A percentile compares a stretch with the other conserved stretches of the same genome.
Conservation (phyloP, 2,888 invertebrate species). For the Anodontia alba region DNA sequence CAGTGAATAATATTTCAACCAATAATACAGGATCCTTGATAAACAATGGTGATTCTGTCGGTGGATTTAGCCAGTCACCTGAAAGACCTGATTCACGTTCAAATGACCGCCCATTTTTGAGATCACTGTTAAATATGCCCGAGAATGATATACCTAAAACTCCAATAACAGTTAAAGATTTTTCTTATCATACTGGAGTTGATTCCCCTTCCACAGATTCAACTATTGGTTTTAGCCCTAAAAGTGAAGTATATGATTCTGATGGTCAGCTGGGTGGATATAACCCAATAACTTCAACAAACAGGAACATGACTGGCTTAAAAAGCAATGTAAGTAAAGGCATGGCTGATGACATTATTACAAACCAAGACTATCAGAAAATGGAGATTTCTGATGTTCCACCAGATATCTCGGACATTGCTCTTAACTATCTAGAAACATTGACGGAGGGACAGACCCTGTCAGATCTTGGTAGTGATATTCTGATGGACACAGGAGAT, state of each 20-base stretch:
- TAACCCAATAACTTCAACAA: background rate
- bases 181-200: background rate
- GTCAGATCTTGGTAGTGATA: slow-evolving; percentile 40
- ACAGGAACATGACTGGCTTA: background rate
- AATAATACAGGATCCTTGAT: background rate
- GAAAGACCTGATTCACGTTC: slow-evolving; percentile 8
- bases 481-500: slow-evolving; percentile 51
- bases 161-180: background rate
- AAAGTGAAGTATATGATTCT: background rate
- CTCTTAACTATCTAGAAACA: slow-evolving; percentile 53
- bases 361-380: background rate
- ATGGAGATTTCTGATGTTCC: slow-evolving; percentile 36
- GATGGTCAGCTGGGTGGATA: slow-evolving; percentile 4
- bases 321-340: background rate
- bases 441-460: slow-evolving; percentile 40
- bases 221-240: background rate
- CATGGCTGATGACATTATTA: background rate
- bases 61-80: background rate
- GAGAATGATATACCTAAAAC: slow-evolving; percentile 53
- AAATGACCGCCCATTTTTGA: slow-evolving; percentile 39
- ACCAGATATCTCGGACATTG: slow-evolving; percentile 55
- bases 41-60: background rate
- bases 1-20: background rate
- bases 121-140: slow-evolving; percentile 54
- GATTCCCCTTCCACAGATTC: background rate